phyloP scores from a whole-genome alignment of 2,797 vertebrate species.

The Sebastes jordani region DNA sequence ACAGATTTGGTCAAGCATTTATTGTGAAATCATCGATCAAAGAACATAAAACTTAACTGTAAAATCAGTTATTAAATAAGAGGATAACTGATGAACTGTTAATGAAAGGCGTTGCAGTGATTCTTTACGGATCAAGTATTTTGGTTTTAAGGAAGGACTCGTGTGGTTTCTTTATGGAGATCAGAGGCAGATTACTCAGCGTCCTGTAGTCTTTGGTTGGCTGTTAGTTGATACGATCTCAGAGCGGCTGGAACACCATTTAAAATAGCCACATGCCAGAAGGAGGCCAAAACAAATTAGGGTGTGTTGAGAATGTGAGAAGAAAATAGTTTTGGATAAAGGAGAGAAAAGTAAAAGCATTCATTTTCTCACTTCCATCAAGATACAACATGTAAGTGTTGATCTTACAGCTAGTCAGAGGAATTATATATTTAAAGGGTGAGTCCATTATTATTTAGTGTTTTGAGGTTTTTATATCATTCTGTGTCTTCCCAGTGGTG shows the following conservation, averaged over 20 bases:
- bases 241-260: neutral
- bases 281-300: constrained; percentile 49
- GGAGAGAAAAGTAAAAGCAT: neutral
- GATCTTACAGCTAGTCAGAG: no score
- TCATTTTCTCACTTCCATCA: neutral
- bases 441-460: no score
- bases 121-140: neutral
- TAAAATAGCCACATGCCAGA: constrained; percentile 22
- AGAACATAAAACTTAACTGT: no score
- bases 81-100: no score
- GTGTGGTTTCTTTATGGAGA: constrained; percentile 29
- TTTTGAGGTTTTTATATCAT: no score
- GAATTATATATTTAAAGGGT: no score
- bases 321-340: neutral
- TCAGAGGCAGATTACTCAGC: constrained; percentile 33
- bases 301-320: constrained; percentile 21
- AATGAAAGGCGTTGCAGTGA: fast-evolving
- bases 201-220: constrained; percentile 36
- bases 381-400: neutral
- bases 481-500: no score
- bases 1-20: no score
- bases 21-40: no score
- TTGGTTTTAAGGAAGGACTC: neutral
- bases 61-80: no score
- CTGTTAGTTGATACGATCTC: constrained; percentile 40